Percentiles rank a stretch among this genome's conserved stretches.
These are phyloP conservation scores for Dryobotodes eremita DNA, from an alignment of 2,888 invertebrate species.

Conservation along the genomic window DNA sequence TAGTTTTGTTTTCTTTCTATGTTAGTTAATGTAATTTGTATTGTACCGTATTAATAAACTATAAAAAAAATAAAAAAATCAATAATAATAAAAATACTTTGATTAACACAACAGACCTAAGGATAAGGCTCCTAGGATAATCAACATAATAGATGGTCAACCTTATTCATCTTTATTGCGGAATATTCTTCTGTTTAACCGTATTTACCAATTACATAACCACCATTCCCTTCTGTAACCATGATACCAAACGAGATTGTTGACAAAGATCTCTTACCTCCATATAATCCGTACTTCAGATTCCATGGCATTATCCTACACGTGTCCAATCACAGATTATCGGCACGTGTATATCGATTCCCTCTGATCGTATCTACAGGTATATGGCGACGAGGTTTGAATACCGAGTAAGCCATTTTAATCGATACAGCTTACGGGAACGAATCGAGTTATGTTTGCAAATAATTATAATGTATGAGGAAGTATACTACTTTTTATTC, in stretches of 20 bases:
- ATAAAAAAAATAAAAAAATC: no score
- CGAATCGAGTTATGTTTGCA: background rate
- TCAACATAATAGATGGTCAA: no score
- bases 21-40: no score
- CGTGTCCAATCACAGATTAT: constrained; percentile 57
- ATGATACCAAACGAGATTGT: background rate
- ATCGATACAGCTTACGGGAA: constrained; percentile 42
- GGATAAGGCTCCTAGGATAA: no score
- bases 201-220: background rate
- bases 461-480: background rate
- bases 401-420: constrained; percentile 49
- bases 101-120: background rate
- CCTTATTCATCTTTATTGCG: background rate
- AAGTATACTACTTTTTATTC: constrained; percentile 10
- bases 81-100: background rate
- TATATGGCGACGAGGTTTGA: constrained; percentile 39
- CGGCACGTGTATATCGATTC: constrained; percentile 35
- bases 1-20: no score
- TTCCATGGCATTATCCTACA: constrained; percentile 29
- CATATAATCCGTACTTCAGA: constrained; percentile 10
- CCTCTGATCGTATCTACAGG: constrained; percentile 35
- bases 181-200: background rate
- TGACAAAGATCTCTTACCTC: constrained; percentile 15
- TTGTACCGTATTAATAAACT: no score
- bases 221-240: background rate